phyloP scores from a whole-genome alignment of 2,888 invertebrate species.

The Cataglyphis livida region DNA sequence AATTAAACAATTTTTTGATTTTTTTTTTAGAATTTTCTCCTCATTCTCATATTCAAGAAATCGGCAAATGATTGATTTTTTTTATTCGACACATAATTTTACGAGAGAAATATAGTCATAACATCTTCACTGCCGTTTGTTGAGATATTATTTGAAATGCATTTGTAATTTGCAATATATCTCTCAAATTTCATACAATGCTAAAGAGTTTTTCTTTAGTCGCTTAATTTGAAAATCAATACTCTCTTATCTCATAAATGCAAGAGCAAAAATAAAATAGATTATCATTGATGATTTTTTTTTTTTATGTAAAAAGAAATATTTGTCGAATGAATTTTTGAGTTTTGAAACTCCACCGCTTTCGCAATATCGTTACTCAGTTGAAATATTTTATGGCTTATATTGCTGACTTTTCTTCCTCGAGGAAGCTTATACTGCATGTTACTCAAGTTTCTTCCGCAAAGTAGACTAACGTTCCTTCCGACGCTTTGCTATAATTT shows the following conservation, averaged over 20 bases:
- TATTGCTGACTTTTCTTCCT: constrained; percentile 19
- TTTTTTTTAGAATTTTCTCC: background rate
- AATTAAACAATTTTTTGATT: background rate
- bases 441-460: constrained; percentile 7
- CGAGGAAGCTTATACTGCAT: constrained; percentile 31
- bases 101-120: background rate
- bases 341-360: constrained; percentile 4
- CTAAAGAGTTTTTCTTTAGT: background rate
- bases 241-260: background rate
- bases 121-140: background rate
- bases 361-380: constrained; percentile 8
- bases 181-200: background rate
- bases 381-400: constrained; percentile 26
- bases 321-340: background rate
- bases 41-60: background rate
- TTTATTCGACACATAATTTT: constrained; percentile 9
- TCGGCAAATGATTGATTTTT: background rate
- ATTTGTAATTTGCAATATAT: background rate
- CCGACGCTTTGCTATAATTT: constrained; percentile 27
- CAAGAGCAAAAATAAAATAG: background rate
- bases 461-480: constrained; percentile 8
- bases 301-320: background rate
- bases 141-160: background rate
- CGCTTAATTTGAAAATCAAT: background rate
- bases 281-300: background rate